These are phyloP conservation scores for Trichechus manatus DNA, from an alignment of 2,113 vertebrate species.

Conservation along the genomic window DNA sequence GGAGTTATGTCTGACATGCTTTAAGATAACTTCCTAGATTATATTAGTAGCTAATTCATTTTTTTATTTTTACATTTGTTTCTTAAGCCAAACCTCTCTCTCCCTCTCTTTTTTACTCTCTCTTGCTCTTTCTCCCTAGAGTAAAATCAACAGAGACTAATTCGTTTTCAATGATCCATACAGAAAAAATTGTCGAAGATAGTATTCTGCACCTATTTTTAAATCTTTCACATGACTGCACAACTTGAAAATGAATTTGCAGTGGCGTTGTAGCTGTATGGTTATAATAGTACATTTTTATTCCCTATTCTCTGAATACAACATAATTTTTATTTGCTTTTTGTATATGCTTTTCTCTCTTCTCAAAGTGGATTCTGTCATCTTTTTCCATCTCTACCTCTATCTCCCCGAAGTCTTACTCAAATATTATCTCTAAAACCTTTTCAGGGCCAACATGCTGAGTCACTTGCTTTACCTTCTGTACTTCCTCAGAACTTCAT, in stretches of 20 bases:
- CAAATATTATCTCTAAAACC: not conserved
- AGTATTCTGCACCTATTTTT: not conserved
- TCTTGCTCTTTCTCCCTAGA: not conserved
- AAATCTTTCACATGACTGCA: not conserved
- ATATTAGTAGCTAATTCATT: not conserved
- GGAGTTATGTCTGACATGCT: not conserved
- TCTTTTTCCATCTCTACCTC: not conserved
- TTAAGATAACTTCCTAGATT: conserved; percentile 42
- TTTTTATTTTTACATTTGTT: not conserved
- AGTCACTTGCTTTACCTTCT: not conserved
- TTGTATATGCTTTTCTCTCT: not conserved
- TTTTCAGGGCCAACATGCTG: not conserved
- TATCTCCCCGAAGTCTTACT: not conserved
- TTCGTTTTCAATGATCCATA: not conserved
- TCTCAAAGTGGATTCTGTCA: not conserved
- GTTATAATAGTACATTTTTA: not conserved
- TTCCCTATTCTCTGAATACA: not conserved
- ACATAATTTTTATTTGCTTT: not conserved
- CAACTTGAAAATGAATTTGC: conserved; percentile 7
- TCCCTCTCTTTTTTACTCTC: not conserved
- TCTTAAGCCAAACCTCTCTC: not conserved
- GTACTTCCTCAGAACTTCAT: not conserved
- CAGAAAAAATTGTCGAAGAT: not conserved
- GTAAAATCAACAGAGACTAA: not conserved
- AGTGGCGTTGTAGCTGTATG: not conserved